A percentile compares a stretch with the other conserved stretches of the same genome.
Evolutionary conservation across 2,113 vertebrate species (phyloP).

Genomic region (Psephotus haematonotus): DNA sequence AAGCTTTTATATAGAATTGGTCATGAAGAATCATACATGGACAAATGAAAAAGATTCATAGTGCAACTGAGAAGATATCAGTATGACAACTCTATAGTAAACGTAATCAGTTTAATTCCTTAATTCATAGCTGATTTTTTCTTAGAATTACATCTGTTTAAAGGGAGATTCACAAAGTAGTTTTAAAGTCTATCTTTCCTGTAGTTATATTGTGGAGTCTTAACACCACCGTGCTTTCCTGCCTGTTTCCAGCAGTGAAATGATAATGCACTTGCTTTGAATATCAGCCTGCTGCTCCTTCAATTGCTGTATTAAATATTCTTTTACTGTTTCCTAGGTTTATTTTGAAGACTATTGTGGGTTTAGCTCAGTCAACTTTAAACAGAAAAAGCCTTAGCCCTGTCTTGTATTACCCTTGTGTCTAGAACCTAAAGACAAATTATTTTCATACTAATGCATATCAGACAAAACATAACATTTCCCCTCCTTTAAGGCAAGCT

Average conservation of each 20-base stretch:
- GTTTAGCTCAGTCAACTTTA: neutral
- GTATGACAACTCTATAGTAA: neutral
- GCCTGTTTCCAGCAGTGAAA: neutral
- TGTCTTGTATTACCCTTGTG: neutral
- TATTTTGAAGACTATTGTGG: neutral
- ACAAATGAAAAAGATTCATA: neutral
- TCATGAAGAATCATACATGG: neutral
- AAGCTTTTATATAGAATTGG: neutral
- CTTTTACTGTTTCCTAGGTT: neutral
- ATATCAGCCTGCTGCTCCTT: neutral
- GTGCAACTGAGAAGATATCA: neutral
- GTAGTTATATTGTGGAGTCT: neutral
- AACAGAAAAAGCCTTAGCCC: neutral
- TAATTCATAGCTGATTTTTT: neutral
- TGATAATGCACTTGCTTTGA: neutral
- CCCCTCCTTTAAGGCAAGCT: neutral
- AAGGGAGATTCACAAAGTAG: neutral
- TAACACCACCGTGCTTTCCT: neutral
- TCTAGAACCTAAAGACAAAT: neutral
- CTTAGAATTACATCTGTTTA: neutral
- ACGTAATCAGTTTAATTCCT: neutral
- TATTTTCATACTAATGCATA: neutral
- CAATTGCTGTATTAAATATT: neutral
- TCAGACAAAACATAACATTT: slow-evolving; percentile 30
- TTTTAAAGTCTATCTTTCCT: neutral